Conservation (phyloP, 2,888 invertebrate species). For the Brenthis ino region DNA sequence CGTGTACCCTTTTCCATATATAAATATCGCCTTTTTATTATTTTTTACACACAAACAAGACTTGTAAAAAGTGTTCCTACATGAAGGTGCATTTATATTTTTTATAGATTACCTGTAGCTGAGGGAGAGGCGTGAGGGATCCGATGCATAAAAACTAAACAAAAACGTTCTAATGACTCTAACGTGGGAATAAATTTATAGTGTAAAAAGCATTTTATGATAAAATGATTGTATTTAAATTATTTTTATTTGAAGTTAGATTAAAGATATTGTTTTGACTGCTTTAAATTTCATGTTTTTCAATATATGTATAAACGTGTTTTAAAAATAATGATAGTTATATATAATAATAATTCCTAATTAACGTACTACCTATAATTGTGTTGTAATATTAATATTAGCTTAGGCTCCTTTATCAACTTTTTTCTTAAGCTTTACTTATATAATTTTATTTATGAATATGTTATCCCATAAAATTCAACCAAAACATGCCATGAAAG, state of each 20-base stretch:
- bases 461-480: slow-evolving; percentile 27
- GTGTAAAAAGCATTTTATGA: slow-evolving; percentile 17
- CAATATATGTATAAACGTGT: too few relatives aligned
- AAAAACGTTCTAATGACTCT: slow-evolving; percentile 57
- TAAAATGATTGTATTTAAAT: neutral
- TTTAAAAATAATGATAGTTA: too few relatives aligned
- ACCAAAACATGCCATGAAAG: slow-evolving; percentile 24
- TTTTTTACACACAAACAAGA: neutral
- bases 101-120: slow-evolving; percentile 67
- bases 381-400: too few relatives aligned
- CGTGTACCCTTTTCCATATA: too few relatives aligned
- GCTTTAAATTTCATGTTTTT: too few relatives aligned
- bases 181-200: slow-evolving; percentile 60
- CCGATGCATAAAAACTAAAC: slow-evolving; percentile 46
- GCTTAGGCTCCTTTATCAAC: too few relatives aligned
- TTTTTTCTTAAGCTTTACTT: neutral
- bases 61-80: slow-evolving; percentile 8
- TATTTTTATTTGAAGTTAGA: too few relatives aligned
- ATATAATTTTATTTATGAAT: slow-evolving; percentile 2
- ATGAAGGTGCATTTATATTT: slow-evolving; percentile 39
- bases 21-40: too few relatives aligned
- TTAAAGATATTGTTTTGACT: too few relatives aligned
- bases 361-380: too few relatives aligned
- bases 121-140: slow-evolving; percentile 54
- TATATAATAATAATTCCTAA: too few relatives aligned